Evolutionary conservation across 2,888 invertebrate genomes (phyloP).

Genomic region (Drosophila meridiana): DNA sequence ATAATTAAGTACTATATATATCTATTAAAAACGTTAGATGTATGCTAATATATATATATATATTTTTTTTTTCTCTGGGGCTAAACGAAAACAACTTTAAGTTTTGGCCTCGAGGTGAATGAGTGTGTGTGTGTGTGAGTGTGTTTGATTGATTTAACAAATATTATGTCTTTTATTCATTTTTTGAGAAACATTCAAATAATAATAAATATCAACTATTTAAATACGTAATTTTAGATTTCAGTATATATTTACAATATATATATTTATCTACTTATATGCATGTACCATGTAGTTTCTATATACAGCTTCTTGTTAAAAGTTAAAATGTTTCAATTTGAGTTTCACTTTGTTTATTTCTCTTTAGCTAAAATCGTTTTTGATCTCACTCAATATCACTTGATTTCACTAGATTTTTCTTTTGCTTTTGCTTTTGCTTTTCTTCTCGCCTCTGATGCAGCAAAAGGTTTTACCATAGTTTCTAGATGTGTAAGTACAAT

Average conservation of each 20-base stretch:
- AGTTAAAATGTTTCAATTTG: constrained; percentile 59
- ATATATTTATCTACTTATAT: constrained; percentile 33
- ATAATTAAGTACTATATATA: constrained; percentile 15
- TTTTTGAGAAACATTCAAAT: constrained; percentile 65
- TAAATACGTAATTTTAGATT: constrained; percentile 22
- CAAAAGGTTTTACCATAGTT: constrained; percentile 55
- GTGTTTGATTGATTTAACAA: constrained; percentile 47
- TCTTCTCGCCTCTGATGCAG: constrained; percentile 47
- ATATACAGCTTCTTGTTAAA: constrained; percentile 61
- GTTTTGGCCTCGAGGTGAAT: constrained; percentile 5
- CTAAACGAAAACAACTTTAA: constrained; percentile 11
- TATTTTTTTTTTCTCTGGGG: not conserved
- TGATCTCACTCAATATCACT: constrained; percentile 85
- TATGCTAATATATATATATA: constrained; percentile 15
- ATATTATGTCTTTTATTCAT: constrained; percentile 70
- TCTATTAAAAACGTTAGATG: constrained; percentile 48
- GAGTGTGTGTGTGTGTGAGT: constrained; percentile 4
- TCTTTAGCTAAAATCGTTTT: constrained; percentile 83
- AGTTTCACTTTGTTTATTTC: constrained; percentile 39
- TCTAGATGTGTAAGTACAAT: constrained; percentile 63
- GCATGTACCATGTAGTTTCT: constrained; percentile 24
- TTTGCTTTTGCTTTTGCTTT: constrained; percentile 26
- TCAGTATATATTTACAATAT: constrained; percentile 15
- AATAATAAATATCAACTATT: constrained; percentile 43
- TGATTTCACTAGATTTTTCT: constrained; percentile 78